phyloP scores from a whole-genome alignment of 2,797 vertebrate species.

The Gambelia wislizenii region DNA sequence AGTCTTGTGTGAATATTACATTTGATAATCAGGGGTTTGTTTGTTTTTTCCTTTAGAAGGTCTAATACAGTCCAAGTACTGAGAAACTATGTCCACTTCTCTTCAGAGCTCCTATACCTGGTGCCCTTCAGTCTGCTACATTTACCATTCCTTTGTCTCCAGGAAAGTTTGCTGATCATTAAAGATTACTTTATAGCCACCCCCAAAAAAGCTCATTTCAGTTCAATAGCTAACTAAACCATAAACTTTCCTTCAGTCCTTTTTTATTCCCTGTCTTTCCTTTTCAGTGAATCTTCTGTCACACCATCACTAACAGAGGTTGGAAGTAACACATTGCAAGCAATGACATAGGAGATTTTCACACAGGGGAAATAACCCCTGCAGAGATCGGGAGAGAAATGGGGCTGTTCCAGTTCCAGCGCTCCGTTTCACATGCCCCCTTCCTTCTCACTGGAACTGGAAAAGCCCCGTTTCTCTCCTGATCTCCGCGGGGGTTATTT shows the following conservation, averaged over 20 bases:
- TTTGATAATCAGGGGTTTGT: constrained; percentile 72
- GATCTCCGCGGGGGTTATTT: too few species aligned
- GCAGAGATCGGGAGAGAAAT: too few species aligned
- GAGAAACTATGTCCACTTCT: constrained; percentile 75
- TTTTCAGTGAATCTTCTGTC: neutral
- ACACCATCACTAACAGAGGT: neutral
- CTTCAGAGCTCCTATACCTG: constrained; percentile 73
- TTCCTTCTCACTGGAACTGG: too few species aligned
- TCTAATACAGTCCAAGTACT: constrained; percentile 59
- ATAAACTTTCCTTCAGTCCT: neutral
- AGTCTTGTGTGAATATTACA: constrained; percentile 60
- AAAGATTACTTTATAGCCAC: constrained; percentile 25
- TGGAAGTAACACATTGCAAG: neutral
- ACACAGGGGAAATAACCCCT: too few species aligned
- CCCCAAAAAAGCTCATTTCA: neutral
- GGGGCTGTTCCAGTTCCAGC: too few species aligned
- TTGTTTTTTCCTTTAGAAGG: constrained; percentile 52
- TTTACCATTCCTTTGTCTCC: constrained; percentile 16
- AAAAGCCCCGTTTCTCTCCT: too few species aligned
- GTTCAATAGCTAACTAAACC: neutral
- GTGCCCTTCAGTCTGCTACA: constrained; percentile 82
- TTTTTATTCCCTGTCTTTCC: neutral
- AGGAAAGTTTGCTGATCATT: constrained; percentile 49
- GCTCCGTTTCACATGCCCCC: too few species aligned
- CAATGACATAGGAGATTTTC: too few species aligned